Evolutionary conservation across 2,888 invertebrate genomes (phyloP), one percentile per base, ranked within the genome.

Genomic region (Diaphora mendica): DNA sequence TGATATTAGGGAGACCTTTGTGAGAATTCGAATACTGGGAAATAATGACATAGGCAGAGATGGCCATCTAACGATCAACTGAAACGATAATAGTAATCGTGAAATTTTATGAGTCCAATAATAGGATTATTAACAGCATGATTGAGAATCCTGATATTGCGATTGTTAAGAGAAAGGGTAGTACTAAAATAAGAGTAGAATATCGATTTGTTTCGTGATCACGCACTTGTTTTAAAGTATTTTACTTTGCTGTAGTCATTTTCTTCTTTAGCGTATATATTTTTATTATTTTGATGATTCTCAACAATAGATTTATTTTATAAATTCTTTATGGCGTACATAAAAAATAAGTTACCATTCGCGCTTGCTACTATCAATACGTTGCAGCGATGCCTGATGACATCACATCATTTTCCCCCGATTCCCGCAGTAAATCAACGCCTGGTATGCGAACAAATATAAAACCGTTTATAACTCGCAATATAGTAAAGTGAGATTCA

Each of bases 391-490:
- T 74, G 62, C 33, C 30, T 62, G 70, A 73, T 67, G 48, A 59
- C 33, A 33, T 70, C 71, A 68, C 67, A 77, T 72, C 33, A 75
- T 78, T 80, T 76, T 71, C 77, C 77, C 72, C 70, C 59, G 35
- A 62, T 75, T 66, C 66, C 23, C 68, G 33, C 67, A 69, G 39
- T 73, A 79, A 20, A 79, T 77, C 79, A 79, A 68, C 67, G 64
- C 71, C 71, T 76, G 74, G 64, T 67, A 70, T 76, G 59, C 71
- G 70, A 48, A 77, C 73, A 69, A 51, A 79, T 79, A 82, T 87
- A 87, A 88, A 88, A 86, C 78, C 86, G 84, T 88, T 89, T 88
- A 90, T 88, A 86, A 79, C 86, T 86, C 85, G 87, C 89, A 85
- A 88, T 84, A 83, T 78, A 78, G 78, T 82, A 84, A 86, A 88